phyloP scores from a whole-genome alignment of 2,888 invertebrate species.

The Tenthredo mesomela region DNA sequence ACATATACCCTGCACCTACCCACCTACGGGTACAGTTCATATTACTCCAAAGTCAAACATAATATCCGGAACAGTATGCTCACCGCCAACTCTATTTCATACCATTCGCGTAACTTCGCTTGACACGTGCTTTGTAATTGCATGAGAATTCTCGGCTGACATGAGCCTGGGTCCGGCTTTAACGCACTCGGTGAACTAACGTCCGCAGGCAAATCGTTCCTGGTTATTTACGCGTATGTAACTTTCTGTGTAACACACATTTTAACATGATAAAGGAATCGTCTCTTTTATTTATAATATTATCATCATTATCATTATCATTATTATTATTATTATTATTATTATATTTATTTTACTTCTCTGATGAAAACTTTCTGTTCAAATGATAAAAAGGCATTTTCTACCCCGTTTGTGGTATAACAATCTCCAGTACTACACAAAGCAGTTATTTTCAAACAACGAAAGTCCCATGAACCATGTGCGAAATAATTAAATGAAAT shows the following conservation, averaged over 20 bases:
- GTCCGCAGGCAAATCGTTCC: constrained; percentile 10
- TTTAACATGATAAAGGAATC: neutral
- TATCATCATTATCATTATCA: neutral
- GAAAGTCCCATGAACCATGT: too few species aligned
- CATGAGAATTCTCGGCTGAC: constrained; percentile 23
- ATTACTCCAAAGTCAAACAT: constrained; percentile 76
- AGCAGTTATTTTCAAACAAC: too few species aligned
- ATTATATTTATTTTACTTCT: neutral
- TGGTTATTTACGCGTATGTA: neutral
- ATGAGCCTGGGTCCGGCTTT: neutral
- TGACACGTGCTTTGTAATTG: constrained; percentile 51
- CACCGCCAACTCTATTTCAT: constrained; percentile 33
- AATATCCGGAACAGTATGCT: constrained; percentile 74
- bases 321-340: too few species aligned
- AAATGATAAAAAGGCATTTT: neutral
- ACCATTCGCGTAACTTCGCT: constrained; percentile 21
- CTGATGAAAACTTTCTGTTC: neutral
- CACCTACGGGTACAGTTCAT: constrained; percentile 50
- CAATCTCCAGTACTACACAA: too few species aligned
- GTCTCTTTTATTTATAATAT: neutral
- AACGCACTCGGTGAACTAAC: constrained; percentile 11
- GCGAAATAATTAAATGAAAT: too few species aligned
- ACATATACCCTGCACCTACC: neutral
- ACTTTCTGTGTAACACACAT: neutral
- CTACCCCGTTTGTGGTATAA: too few species aligned